Base-by-base conservation (phyloP, 2,888 invertebrate genomes). In the Lepidocyrtoides sp. region DNA sequence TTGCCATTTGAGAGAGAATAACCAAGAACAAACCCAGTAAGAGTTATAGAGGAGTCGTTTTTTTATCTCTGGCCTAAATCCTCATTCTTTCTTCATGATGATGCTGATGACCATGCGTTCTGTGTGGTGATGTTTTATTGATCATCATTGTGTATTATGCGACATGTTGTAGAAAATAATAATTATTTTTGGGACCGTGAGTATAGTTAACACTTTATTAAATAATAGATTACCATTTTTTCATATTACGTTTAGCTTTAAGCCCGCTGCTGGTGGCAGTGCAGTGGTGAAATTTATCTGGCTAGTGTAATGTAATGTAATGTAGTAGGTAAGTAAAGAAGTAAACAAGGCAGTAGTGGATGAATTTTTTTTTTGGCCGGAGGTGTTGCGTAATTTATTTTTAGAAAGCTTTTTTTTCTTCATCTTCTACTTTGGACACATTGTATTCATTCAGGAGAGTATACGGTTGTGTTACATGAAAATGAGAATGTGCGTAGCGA, bases 391-490 rank as follows among this genome's bases (percentile, higher is more conserved):
- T 81, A 81, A 88, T 72, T 51, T 26, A 41, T 51, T 88, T 81
- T 88, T 88, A 88, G 88, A 88, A 88, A 88, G 88, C 88, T 88
- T 82, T 48, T 17, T 75, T 26, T 44, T 75, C 44, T n/a, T 60
- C 29, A 2, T 20, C 57, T 26, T 57, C 57, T 20, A 5, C 57
- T 41, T 36, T 17, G 63, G 54, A 69, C 69, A 72, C 60, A 87
- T 66, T 66, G 79, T 87, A 51, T 79, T 29, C 66, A 60, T 44
- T 57, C 26, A 17, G n/a, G 20, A 36, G 75, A 36, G 26, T 7
- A 2, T 66, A 36, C 26, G 66, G 32, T n/a, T 69, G 66, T 36
- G 66, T 36, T 63, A 14, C 29, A 72, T 26, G 23, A 63, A 8
- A 3, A 66, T 72, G 23, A 63, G 5, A 3, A 66, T 72, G 72